phyloP scores from a whole-genome alignment of 2,888 invertebrate species.

The Schrankia costaestrigalis region DNA sequence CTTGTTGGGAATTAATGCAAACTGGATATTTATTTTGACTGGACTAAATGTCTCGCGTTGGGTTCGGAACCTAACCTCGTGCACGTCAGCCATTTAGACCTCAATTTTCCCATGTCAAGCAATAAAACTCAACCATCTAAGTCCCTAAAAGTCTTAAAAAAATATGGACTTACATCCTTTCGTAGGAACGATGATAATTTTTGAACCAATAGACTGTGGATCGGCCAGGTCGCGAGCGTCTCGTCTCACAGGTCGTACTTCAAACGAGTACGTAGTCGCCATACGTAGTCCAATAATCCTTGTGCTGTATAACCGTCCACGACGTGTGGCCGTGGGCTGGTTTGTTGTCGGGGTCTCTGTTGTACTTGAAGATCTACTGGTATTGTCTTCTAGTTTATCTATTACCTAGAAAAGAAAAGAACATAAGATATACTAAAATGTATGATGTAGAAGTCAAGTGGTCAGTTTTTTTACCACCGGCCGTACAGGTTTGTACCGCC shows the following conservation, averaged over 20 bases:
- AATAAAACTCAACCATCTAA: too few relatives aligned
- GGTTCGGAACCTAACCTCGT: too few relatives aligned
- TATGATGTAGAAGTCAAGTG: too few relatives aligned
- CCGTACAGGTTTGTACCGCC: too few relatives aligned
- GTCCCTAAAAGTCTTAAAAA: neutral
- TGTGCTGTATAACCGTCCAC: conserved; percentile 74
- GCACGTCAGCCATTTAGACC: too few relatives aligned
- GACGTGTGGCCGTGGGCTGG: conserved; percentile 34
- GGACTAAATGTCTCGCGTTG: too few relatives aligned
- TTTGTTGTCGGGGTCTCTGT: conserved; percentile 40
- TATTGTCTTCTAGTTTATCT: conserved; percentile 55
- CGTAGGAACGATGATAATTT: conserved; percentile 88
- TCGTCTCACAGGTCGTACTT: conserved; percentile 83
- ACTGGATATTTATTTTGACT: too few relatives aligned
- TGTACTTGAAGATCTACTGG: conserved; percentile 28
- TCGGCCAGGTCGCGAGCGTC: conserved; percentile 75
- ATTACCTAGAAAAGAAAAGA: conserved; percentile 48
- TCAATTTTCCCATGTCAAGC: too few relatives aligned
- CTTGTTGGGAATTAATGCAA: too few relatives aligned
- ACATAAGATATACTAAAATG: too few relatives aligned
- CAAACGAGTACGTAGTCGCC: conserved; percentile 91
- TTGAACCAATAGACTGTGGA: conserved; percentile 81
- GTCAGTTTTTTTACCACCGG: too few relatives aligned
- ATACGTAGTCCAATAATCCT: conserved; percentile 86
- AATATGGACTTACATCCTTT: conserved; percentile 90